Base-by-base conservation (phyloP, 2,113 vertebrate genomes). In the Brachypteracias leptosomus region DNA sequence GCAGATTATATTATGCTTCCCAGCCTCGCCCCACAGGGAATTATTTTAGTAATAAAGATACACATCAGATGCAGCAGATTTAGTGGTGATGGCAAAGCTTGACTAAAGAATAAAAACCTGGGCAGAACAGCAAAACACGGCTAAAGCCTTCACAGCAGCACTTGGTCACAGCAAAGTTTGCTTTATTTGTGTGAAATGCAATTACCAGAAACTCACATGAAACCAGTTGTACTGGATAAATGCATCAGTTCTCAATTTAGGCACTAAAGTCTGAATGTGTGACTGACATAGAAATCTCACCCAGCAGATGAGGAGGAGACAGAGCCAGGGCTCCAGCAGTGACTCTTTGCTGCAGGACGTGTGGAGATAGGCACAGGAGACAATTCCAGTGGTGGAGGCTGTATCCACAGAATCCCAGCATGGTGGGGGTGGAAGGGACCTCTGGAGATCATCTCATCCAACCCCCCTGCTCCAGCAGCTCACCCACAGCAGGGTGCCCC, bases 181-280 rank as follows among this genome's bases (percentile, higher is more conserved):
- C 28, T 90, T 87, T 91, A 95, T 85, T 91, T 85, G 66, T 89
- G 73, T 96, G 90, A 95, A 96, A 97, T 92, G 73, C 82, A 91
- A 86, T 96, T 95, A 96, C 72, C 68, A 95, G 86, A 61, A 93
- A 89, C 65, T 96, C 90, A 33, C 66, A 78, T 58, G 78, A 95
- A 96, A 86, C 13, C 82, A 86, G 82, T 19, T 74, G 83, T 93
- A 93, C 57, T 94, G 73, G 90, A 93, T 84, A 92, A 95, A 92
- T 28, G 72, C 65, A 95, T 95, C 68, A 84, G 61, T 92, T 95
- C 92, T 75, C 95, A 95, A 81, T 93, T 94, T 90, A 90, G 61
- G 35, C 68, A 52, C 83, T 92, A 16, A 84, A 77, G 61, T 47
- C 75, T 70, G 54, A 33, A 25, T 52, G 83, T 78, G 83, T 81